phyloP scores from a whole-genome alignment of 2,888 invertebrate species.

The Lordiphosa andalusiaca region DNA sequence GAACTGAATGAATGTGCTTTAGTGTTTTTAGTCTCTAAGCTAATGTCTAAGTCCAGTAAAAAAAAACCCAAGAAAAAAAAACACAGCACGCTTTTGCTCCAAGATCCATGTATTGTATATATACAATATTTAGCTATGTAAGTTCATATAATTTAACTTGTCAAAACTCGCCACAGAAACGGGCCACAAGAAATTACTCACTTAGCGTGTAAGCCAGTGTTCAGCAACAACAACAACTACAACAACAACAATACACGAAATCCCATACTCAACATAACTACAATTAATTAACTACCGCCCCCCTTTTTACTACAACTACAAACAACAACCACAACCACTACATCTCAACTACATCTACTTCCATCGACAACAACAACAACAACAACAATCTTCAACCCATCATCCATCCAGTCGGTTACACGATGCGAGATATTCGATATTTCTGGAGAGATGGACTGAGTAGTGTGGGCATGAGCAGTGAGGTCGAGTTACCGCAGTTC shows the following conservation, averaged over 20 bases:
- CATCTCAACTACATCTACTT: conserved; percentile 24
- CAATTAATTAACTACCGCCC: conserved; percentile 69
- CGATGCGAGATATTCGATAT: conserved; percentile 98
- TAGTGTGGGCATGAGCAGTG: conserved; percentile 96
- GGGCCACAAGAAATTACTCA: conserved; percentile 21
- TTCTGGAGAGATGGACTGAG: conserved; percentile 95
- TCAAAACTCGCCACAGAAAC: conserved; percentile 42
- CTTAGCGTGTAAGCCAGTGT: conserved; percentile 27
- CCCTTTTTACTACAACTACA: conserved; percentile 63
- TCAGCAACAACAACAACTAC: conserved; percentile 12
- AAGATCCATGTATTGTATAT: conserved; percentile 38
- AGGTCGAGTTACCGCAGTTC: conserved; percentile 98
- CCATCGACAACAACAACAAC: conserved; percentile 9
- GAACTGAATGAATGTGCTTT: conserved; percentile 1
- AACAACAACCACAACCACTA: conserved; percentile 47
- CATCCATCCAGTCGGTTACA: conserved; percentile 90
- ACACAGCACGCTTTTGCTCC: conserved; percentile 62
- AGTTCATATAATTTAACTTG: conserved; percentile 33
- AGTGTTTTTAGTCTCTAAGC: too few relatives aligned
- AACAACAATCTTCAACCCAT: conserved; percentile 5
- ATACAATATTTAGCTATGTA: conserved; percentile 35
- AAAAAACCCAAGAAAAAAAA: conserved; percentile 20
- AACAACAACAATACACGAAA: conserved; percentile 9
- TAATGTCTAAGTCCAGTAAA: conserved; percentile 36
- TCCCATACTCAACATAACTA: conserved; percentile 24